phyloP scores from a whole-genome alignment of 2,888 invertebrate genomes.

The Eremobia ochroleuca region DNA sequence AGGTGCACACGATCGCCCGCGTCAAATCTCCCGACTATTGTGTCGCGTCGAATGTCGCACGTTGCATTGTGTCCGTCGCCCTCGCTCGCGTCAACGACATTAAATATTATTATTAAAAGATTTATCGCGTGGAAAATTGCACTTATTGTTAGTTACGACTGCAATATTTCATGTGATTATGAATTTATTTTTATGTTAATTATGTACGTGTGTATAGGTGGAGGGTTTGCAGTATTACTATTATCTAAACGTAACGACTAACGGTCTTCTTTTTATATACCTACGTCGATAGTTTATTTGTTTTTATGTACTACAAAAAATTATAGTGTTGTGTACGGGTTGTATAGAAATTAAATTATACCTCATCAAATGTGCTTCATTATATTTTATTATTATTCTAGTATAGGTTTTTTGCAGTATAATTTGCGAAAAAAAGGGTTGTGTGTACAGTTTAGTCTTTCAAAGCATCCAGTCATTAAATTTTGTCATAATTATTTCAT shows the following conservation, averaged over 20 bases:
- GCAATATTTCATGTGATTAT: slow-evolving; percentile 88
- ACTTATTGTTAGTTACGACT: slow-evolving; percentile 86
- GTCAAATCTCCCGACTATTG: slow-evolving; percentile 77
- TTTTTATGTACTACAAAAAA: slow-evolving; percentile 36
- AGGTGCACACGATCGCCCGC: slow-evolving; percentile 86
- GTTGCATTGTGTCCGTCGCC: slow-evolving; percentile 69
- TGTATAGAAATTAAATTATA: slow-evolving; percentile 18
- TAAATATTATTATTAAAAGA: slow-evolving; percentile 90
- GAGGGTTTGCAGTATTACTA: slow-evolving; percentile 65
- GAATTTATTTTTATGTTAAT: slow-evolving; percentile 90
- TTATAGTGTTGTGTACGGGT: slow-evolving; percentile 11
- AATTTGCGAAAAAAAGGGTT: neutral
- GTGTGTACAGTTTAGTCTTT: neutral
- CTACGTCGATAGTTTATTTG: slow-evolving; percentile 12
- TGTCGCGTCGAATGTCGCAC: slow-evolving; percentile 60
- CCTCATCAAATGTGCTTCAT: slow-evolving; percentile 4
- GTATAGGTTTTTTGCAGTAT: neutral
- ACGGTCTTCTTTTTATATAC: slow-evolving; percentile 54
- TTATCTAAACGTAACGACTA: slow-evolving; percentile 59
- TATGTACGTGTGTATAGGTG: slow-evolving; percentile 77
- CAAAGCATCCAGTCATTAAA: neutral
- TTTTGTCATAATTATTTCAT: neutral
- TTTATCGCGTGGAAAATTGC: slow-evolving; percentile 91
- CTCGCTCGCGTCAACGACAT: slow-evolving; percentile 75
- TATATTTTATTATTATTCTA: neutral